A percentile compares a stretch with the other conserved stretches of the same genome.
phyloP scores from a whole-genome alignment of 2,797 vertebrate genomes.

The Vipera ursinii region DNA sequence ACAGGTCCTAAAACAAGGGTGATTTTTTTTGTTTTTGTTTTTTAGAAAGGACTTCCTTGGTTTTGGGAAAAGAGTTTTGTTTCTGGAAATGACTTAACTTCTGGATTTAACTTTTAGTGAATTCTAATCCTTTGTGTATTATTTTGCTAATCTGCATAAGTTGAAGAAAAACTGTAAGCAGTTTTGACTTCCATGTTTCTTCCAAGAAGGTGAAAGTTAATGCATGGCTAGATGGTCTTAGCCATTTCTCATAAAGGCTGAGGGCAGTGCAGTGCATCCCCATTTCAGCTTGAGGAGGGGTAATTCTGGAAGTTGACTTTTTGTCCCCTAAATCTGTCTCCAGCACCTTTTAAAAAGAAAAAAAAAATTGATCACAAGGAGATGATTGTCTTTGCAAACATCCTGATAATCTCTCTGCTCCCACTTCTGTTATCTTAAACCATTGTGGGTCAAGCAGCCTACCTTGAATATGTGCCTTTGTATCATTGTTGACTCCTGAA shows the following conservation, averaged over 20 bases:
- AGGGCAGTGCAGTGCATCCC: neutral
- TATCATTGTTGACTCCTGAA: neutral
- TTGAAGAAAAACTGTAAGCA: neutral
- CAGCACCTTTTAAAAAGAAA: neutral
- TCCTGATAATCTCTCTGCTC: neutral
- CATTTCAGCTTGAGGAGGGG: neutral
- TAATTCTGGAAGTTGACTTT: neutral
- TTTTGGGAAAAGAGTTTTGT: neutral
- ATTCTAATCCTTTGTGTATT: neutral
- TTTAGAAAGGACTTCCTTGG: neutral
- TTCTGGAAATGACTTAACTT: neutral
- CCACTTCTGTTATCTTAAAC: neutral
- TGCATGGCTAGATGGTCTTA: neutral
- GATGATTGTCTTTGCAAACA: neutral
- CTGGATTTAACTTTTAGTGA: neutral
- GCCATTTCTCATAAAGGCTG: neutral
- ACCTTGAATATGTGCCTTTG: neutral
- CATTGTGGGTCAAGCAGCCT: too few species aligned
- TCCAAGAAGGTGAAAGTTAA: neutral
- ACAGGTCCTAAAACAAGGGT: neutral
- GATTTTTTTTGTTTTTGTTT: too few species aligned
- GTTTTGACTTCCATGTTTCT: neutral
- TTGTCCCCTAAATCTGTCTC: neutral
- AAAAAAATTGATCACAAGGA: neutral
- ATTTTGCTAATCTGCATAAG: neutral